Evolutionary conservation across 2,888 invertebrate genomes (phyloP), one percentile per base, ranked within the genome.

Genomic region (Eledona agricola): DNA sequence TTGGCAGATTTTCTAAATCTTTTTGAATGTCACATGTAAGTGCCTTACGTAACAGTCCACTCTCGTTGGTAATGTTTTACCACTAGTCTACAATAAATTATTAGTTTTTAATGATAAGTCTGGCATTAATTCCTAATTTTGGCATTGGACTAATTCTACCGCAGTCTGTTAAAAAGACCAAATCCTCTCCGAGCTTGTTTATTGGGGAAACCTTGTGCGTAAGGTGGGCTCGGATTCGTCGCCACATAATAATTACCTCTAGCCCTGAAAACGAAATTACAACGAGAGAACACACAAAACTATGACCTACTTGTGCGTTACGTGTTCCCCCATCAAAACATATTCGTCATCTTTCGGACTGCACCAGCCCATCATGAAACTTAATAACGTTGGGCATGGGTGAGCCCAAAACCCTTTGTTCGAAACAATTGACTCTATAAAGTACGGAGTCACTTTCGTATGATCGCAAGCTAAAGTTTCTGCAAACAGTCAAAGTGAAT

Each of bases 381-480:
- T 88, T 58, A 93, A 83, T 10, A 92, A 78, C 68, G 86, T 90
- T 13, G 88, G 83, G 70, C 93, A 93, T 0, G 91, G 91, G 1
- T 90, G 89, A 1, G 92, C 89, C 85, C 89, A 93, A 74, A 93
- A 93, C 11, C 93, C 93, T 7, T 80, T 78, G 45, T 81, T 84
- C 7, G 88, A 85, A 65, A 88, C 89, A 64, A 93, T 92, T 1
- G 92, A 93, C 75, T 93, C 93, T 60, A 93, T 91, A 73, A 92
- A 93, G 73, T 91, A 92, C 4, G 93, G 93, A 1, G 93, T 92
- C 52, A 93, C 93, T 78, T 90, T 91, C 3, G 92, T 93, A 72
- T 93, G 93, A 74, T 93, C 93, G 73, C 93, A 93, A 13, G 93
- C 89, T 53, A 93, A 77, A 0, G 92, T 92, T 80, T 90, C 92